Base-by-base conservation (phyloP, 2,888 invertebrate species). In the Plebejus melissa region DNA sequence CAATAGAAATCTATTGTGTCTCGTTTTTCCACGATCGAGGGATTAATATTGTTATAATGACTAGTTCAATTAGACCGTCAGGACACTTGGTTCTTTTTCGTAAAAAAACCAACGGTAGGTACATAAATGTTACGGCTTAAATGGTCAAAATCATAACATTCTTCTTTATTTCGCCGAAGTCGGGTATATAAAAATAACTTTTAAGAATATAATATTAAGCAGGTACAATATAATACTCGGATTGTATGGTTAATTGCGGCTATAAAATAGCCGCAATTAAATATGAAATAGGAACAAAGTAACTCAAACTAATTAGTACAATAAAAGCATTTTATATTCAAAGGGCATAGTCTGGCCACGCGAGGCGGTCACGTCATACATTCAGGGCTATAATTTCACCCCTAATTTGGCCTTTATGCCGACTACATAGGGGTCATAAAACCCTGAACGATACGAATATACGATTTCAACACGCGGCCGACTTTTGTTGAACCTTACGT, bases 261-360 rank as follows among this genome's bases (percentile, higher is more conserved):
- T 28, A 28, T 65, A 13, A 65, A 65, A 60, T 28, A 28, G 11
- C 28, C 1, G 32, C 22, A 32, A 32, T 50, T 71, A 70, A 70
- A 71, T 22, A 50, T 28, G n/a, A 41, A 50, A 71, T 50, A 72
- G 32, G 46, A 36, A 28, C 28, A 72, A 72, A 36, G 32, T 65
- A 65, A 65, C 16, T 54, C 65, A 22, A 65, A 65, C 32, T 65
- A 65, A 65, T 65, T 65, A 65, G 65, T 32, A 32, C 50, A 71
- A 32, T 72, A 22, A 72, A 32, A 46, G 5, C 71, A 54, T 50
- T 75, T 70, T 58, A 75, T 75, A 70, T 70, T 75, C 70, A 71
- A 58, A 75, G 70, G 75, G 57, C 36, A 57, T 41, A 70, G 54
- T 69, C 58, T 41, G 41, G 7, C 72, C 75, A 75, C 75, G 75